These are phyloP conservation scores for Lycopodina hypogea DNA, from an alignment of 37 sponge, comb jelly and placozoan genomes.

Conservation along the genomic window DNA sequence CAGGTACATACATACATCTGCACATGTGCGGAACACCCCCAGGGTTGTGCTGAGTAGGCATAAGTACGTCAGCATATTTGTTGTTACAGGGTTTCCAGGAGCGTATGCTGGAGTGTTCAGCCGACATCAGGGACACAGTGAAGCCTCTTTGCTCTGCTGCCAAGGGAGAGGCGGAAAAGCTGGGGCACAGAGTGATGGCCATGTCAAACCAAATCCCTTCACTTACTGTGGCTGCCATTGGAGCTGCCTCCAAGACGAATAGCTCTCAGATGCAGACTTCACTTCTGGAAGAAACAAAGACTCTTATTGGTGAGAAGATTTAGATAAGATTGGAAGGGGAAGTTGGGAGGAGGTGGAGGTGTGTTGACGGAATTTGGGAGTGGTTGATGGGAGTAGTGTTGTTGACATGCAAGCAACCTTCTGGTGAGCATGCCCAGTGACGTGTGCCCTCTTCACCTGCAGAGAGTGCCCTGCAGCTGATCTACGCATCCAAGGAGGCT, in stretches of 20 bases:
- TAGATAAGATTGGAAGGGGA: too few relatives aligned
- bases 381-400: too few relatives aligned
- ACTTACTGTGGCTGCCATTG: conserved; percentile 82
- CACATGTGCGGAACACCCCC: neutral
- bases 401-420: too few relatives aligned
- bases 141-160: conserved; percentile 79
- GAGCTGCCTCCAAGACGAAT: conserved; percentile 79
- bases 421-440: too few relatives aligned
- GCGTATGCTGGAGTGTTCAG: conserved; percentile 64
- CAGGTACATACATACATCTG: conserved; percentile 31
- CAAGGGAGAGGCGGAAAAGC: conserved; percentile 94
- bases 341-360: neutral
- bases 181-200: conserved; percentile 87
- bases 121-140: conserved; percentile 73
- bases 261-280: conserved; percentile 60
- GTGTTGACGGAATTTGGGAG: too few relatives aligned
- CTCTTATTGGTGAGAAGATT: conserved; percentile 72
- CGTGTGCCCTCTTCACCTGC: too few relatives aligned
- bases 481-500: conserved; percentile 81
- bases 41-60: conserved; percentile 1
- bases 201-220: conserved; percentile 77
- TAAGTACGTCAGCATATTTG: too few relatives aligned
- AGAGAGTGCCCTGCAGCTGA: conserved; percentile 58
- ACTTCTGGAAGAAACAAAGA: conserved; percentile 82
- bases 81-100: conserved; percentile 77